These are phyloP conservation scores for Diloba caeruleocephala DNA, from an alignment of 2,888 invertebrate species.

Conservation along the genomic window DNA sequence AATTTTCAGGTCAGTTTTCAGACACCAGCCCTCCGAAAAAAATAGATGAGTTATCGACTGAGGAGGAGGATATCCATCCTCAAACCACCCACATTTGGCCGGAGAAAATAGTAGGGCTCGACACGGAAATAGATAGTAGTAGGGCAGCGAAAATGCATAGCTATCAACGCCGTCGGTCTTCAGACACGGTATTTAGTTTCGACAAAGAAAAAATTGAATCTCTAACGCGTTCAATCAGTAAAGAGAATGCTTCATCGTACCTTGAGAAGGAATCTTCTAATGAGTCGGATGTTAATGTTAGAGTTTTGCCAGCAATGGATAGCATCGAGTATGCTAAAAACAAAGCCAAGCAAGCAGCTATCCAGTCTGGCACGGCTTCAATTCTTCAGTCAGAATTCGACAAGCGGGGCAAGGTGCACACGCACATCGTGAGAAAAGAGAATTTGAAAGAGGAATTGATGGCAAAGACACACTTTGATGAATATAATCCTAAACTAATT, in stretches of 20 bases:
- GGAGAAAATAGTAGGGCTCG: conserved; percentile 85
- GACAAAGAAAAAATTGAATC: conserved; percentile 93
- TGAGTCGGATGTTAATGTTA: conserved; percentile 85
- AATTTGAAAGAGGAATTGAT: conserved; percentile 90
- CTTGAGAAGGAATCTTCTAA: conserved; percentile 86
- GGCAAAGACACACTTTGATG: conserved; percentile 91
- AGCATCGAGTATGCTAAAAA: conserved; percentile 89
- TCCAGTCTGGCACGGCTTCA: conserved; percentile 83
- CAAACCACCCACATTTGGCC: conserved; percentile 88
- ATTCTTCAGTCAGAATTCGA: conserved; percentile 90
- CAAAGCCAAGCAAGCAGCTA: conserved; percentile 75
- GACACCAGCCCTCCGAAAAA: conserved; percentile 77
- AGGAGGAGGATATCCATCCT: conserved; percentile 87
- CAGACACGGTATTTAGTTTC: conserved; percentile 93
- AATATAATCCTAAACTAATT: conserved; percentile 92
- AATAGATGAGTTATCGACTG: conserved; percentile 84
- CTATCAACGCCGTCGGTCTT: conserved; percentile 91
- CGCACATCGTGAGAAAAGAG: conserved; percentile 85
- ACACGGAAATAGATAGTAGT: conserved; percentile 84
- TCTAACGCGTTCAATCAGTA: conserved; percentile 88
- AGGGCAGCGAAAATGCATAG: conserved; percentile 82
- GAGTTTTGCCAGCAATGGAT: conserved; percentile 86
- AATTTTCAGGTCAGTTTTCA: conserved; percentile 79
- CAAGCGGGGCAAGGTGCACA: conserved; percentile 83
- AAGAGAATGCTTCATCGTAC: conserved; percentile 76